phyloP scores from a whole-genome alignment of 2,888 invertebrate genomes.

The Andrena praecox region DNA sequence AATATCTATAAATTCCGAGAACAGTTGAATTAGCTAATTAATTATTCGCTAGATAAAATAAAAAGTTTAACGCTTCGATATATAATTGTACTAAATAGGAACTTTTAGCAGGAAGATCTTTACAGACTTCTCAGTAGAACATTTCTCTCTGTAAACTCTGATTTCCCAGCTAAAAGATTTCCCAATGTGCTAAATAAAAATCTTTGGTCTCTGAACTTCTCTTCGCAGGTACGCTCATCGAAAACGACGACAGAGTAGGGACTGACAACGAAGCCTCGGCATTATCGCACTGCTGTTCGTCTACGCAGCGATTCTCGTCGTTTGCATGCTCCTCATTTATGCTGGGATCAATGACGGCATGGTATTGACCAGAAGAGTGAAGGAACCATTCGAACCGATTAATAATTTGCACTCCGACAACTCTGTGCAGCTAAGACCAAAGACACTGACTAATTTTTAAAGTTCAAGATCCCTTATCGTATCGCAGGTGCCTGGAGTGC shows the following conservation, averaged over 20 bases:
- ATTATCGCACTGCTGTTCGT: conserved; percentile 87
- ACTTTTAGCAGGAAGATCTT: neutral
- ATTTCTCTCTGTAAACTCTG: neutral
- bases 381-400: conserved; percentile 4
- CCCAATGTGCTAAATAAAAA: neutral
- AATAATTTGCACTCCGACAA: conserved; percentile 14
- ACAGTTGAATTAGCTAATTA: neutral
- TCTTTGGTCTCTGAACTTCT: neutral
- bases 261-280: conserved; percentile 87
- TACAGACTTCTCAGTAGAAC: neutral
- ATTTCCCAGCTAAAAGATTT: neutral
- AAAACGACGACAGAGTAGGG: conserved; percentile 78
- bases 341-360: conserved; percentile 87
- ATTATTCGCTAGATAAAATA: conserved; percentile 3
- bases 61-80: neutral
- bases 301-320: conserved; percentile 86
- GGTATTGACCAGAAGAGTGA: conserved; percentile 80
- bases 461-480: neutral
- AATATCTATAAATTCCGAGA: conserved; percentile 4
- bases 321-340: conserved; percentile 87
- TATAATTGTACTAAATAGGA: conserved; percentile 1
- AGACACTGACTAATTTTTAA: neutral
- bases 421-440: neutral
- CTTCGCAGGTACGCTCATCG: conserved; percentile 77
- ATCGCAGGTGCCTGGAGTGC: neutral